phyloP scores from a whole-genome alignment of 2,113 vertebrate species.

The Epinephelus lanceolatus region DNA sequence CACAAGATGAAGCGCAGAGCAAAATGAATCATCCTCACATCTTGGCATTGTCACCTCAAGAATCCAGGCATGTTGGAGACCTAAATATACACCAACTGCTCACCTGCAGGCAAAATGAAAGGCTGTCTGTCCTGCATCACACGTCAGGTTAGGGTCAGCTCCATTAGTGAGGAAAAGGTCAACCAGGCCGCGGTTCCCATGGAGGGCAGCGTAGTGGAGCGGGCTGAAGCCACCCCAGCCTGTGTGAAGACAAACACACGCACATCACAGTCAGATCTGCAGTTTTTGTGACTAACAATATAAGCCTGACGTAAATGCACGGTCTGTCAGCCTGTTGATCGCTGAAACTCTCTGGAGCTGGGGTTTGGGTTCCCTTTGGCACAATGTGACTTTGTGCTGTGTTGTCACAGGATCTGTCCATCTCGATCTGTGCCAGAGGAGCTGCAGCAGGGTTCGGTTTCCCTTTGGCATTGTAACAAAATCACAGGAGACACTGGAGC shows the following conservation, averaged over 20 bases:
- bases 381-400: conserved; percentile 52
- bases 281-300: conserved; percentile 9
- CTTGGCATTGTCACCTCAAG: not conserved
- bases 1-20: not conserved
- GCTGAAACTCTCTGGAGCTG: conserved; percentile 17
- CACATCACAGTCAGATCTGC: conserved; percentile 32
- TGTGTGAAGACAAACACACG: conserved; percentile 50
- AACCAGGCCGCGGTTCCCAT: conserved; percentile 81
- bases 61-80: not conserved
- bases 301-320: conserved; percentile 8
- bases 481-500: conserved; percentile 40
- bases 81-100: conserved; percentile 28
- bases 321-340: conserved; percentile 30
- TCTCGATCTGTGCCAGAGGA: conserved; percentile 40
- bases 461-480: conserved; percentile 49
- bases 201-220: conserved; percentile 84
- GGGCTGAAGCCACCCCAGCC: conserved; percentile 87
- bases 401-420: conserved; percentile 60
- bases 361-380: conserved; percentile 30
- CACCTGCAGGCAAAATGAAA: conserved; percentile 89
- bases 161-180: conserved; percentile 82
- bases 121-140: conserved; percentile 85
- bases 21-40: not conserved
- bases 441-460: conserved; percentile 29
- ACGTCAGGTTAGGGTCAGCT: conserved; percentile 84